Percentiles rank a stretch among this genome's conserved stretches.
phyloP scores from a whole-genome alignment of 2,797 vertebrate species.

The Myiotriccus ornatus region DNA sequence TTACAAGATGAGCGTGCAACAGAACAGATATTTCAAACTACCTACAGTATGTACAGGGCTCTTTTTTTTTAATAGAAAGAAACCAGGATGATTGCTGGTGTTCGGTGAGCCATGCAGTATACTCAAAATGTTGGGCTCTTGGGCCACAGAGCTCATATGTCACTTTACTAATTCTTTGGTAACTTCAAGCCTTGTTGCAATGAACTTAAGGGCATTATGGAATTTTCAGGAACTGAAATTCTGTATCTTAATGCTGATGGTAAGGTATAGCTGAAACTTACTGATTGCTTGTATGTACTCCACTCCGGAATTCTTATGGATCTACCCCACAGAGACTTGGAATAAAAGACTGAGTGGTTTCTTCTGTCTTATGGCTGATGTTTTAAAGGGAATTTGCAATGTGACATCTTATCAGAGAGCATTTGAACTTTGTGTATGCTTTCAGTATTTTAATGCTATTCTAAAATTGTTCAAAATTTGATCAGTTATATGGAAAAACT shows the following conservation, averaged over 20 bases:
- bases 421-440: background rate
- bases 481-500: background rate
- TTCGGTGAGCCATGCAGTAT: background rate
- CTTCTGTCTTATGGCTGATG: background rate
- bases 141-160: background rate
- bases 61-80: background rate
- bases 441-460: background rate
- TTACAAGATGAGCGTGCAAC: background rate
- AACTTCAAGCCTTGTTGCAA: background rate
- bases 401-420: background rate
- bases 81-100: fast-evolving
- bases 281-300: background rate
- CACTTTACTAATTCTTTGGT: background rate
- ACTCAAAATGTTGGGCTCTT: background rate
- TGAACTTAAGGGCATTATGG: background rate
- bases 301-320: background rate
- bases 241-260: background rate
- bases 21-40: background rate
- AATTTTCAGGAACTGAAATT: background rate
- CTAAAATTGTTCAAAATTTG: background rate
- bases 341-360: background rate
- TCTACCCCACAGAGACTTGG: background rate
- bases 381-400: background rate
- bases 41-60: background rate
- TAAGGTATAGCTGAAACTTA: background rate